Conservation (phyloP, 2,888 invertebrate genomes). For the Cephalotes varians region DNA sequence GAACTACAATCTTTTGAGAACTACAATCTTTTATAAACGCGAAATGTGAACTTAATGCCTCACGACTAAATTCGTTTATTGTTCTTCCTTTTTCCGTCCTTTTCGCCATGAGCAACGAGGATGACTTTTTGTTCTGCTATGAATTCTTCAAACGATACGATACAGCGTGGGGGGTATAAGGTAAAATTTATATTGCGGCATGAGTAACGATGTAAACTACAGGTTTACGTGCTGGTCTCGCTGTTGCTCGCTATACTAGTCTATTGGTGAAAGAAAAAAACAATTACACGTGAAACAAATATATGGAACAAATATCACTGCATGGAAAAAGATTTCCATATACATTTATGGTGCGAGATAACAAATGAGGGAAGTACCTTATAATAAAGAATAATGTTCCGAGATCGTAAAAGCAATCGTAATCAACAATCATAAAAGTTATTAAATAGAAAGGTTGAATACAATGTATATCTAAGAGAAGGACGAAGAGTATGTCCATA, state of each 20-base stretch:
- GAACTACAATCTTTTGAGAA: slow-evolving; percentile 9
- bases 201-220: slow-evolving; percentile 25
- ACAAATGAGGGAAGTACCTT: not conserved
- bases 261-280: not conserved
- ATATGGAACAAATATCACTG: not conserved
- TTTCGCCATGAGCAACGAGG: not conserved
- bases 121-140: slow-evolving; percentile 11
- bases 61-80: slow-evolving; percentile 38
- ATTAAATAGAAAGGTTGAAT: not conserved
- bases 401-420: not conserved
- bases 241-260: not conserved
- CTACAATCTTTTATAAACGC: too few relatives aligned
- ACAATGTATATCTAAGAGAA: not conserved
- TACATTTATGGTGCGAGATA: not conserved
- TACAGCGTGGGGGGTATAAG: not conserved
- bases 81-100: not conserved
- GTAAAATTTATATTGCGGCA: slow-evolving; percentile 35
- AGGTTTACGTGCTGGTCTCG: slow-evolving; percentile 24
- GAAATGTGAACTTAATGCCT: not conserved
- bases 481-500: not conserved
- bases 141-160: slow-evolving; percentile 28
- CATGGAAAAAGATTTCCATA: not conserved
- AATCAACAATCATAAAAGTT: slow-evolving; percentile 13
- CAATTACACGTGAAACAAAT: not conserved
- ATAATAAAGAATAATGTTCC: not conserved